These are phyloP conservation scores for Dryomyza anilis DNA, from an alignment of 2,888 invertebrate species.

Conservation along the genomic window DNA sequence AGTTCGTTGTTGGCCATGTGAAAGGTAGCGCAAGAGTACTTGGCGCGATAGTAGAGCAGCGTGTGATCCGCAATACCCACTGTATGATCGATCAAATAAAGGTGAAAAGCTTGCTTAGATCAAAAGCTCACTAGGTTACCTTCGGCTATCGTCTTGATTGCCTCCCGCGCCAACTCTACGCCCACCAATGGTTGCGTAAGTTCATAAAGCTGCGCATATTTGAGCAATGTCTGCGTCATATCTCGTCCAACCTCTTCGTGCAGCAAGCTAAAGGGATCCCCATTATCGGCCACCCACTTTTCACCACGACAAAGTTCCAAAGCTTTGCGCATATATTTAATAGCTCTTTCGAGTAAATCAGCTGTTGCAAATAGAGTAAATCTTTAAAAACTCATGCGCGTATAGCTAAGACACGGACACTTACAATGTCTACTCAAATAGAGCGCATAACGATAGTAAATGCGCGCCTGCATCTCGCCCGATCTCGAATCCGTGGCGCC, in stretches of 20 bases:
- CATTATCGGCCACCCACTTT: constrained; percentile 43
- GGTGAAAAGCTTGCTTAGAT: background rate
- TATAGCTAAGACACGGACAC: no score
- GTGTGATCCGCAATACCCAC: constrained; percentile 46
- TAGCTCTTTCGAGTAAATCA: constrained; percentile 33
- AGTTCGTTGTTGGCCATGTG: constrained; percentile 43
- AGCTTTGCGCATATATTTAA: constrained; percentile 41
- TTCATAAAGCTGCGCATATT: constrained; percentile 37
- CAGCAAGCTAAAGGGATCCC: constrained; percentile 30
- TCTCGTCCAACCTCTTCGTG: constrained; percentile 40
- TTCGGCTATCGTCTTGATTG: constrained; percentile 42
- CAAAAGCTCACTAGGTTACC: constrained; percentile 33
- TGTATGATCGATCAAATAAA: constrained; percentile 14
- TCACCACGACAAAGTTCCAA: constrained; percentile 43
- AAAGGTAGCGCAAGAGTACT: constrained; percentile 42
- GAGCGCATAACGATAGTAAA: constrained; percentile 44
- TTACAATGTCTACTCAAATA: constrained; percentile 32
- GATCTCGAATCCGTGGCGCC: constrained; percentile 36
- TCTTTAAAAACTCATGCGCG: no score
- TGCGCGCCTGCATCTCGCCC: constrained; percentile 45
- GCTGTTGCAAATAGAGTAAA: no score
- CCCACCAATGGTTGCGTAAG: constrained; percentile 41
- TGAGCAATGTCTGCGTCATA: constrained; percentile 40
- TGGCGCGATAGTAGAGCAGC: constrained; percentile 41
- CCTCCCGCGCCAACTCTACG: constrained; percentile 40